Percentiles rank a stretch among this genome's conserved stretches.
Evolutionary conservation across 2,797 vertebrate genomes (phyloP).

Genomic region (Emydoidea blandingii): DNA sequence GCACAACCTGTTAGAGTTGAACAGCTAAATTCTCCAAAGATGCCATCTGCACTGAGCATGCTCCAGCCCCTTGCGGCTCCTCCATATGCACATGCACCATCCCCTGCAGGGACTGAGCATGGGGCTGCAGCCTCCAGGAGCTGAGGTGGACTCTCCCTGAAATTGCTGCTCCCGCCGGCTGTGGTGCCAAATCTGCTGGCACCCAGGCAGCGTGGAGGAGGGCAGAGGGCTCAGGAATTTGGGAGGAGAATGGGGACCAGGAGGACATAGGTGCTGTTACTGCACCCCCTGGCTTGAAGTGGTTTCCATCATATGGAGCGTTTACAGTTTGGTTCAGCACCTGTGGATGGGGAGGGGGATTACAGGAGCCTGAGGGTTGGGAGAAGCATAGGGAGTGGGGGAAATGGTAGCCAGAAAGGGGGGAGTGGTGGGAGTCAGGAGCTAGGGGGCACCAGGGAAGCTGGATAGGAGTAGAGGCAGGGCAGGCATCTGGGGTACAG

Average conservation of each 20-base stretch:
- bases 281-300: no score
- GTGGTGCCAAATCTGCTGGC: not conserved
- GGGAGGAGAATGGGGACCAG: no score
- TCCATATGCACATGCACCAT: not conserved
- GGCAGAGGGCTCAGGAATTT: no score
- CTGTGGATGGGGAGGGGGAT: no score
- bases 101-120: not conserved
- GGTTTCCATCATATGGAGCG: no score
- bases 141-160: not conserved
- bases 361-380: not conserved
- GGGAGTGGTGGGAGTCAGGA: not conserved
- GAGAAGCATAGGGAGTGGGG: not conserved
- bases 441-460: not conserved
- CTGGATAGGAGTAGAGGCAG: no score
- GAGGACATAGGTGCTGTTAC: no score
- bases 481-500: no score
- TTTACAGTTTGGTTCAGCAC: no score
- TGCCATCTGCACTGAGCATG: not conserved
- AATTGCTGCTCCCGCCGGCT: not conserved
- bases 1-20: not conserved
- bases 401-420: not conserved
- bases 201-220: not conserved
- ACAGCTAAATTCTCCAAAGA: not conserved
- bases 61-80: not conserved
- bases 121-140: not conserved